Conservation (phyloP, 2,888 invertebrate species). For the Brachypalpus laphriformis region DNA sequence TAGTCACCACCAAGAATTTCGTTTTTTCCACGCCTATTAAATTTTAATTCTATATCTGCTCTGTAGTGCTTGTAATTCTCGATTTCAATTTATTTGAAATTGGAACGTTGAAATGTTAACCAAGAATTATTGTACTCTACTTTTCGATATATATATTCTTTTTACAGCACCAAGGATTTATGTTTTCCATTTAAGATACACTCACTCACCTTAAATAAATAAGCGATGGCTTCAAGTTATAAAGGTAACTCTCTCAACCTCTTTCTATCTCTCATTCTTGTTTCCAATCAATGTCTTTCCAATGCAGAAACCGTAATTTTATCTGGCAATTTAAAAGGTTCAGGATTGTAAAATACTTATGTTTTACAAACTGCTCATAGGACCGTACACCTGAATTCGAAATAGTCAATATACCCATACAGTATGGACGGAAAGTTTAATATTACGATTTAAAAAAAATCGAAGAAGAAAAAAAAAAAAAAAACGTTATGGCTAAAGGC, state of each 20-base stretch:
- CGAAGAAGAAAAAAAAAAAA: too few species aligned
- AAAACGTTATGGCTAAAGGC: too few species aligned
- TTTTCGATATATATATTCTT: neutral
- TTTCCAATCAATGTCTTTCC: constrained; percentile 31
- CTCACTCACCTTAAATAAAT: neutral
- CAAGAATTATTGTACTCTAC: constrained; percentile 22
- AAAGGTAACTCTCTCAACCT: constrained; percentile 2
- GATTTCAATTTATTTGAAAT: constrained; percentile 13
- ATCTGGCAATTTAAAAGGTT: constrained; percentile 46
- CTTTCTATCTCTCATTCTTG: neutral
- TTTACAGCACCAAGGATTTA: constrained; percentile 16
- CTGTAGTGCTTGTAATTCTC: neutral
- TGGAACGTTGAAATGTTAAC: neutral
- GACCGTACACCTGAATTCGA: constrained; percentile 3
- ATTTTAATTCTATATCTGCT: too few species aligned
- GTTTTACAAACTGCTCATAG: neutral
- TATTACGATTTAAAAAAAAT: too few species aligned
- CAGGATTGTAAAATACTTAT: constrained; percentile 14
- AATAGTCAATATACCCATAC: neutral
- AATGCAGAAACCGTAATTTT: constrained; percentile 24
- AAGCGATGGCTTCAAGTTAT: neutral
- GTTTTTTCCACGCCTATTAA: too few species aligned
- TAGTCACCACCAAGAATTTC: too few species aligned
- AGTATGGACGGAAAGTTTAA: neutral
- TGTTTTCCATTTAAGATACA: constrained; percentile 18